Base-by-base conservation (phyloP, 2,113 vertebrate genomes). In the Rhinogobius similis region DNA sequence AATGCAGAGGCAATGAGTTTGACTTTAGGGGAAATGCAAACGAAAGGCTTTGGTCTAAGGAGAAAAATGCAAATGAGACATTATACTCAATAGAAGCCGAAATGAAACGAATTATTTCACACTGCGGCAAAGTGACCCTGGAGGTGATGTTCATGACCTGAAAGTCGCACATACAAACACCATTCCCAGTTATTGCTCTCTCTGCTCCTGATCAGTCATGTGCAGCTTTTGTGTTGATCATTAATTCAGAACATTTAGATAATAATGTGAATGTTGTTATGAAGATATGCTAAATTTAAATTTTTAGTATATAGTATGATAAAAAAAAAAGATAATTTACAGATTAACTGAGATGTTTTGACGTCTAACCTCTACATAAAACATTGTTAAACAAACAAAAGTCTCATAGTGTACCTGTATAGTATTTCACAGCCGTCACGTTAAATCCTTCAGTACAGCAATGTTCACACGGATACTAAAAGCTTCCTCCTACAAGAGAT, bases 11-110 rank as follows among this genome's bases (percentile, higher is more conserved):
- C n/a, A 44, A 80, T 75, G 66, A 36, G 69, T 85, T 80, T 68
- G 55, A 77, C 67, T 83, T 74, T 21, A 67, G 55, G 72, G 4
- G 59, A 71, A 68, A 82, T 69, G 81, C 65, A 76, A 74, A 84
- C 74, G 4, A 71, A 69, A n/a, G 13, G 3, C 50, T 67, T 81
- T 71, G 55, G 56, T 82, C 81, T 62, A 43, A 78, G 68, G 79
- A 62, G 66, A 27, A 78, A 80, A 72, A 82, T 87, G 85, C 70
- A 87, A 82, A 85, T 70, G 70, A 85, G 68, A 79, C 77, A 66
- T 50, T 70, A 73, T 44, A 58, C 70, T 73, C 74, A 32, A 70
- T 20, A 66, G 76, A 82, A 66, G 62, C 75, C 81, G 65, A 77
- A 80, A 82, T 67, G 44, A 78, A 80, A 82, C 59, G 27, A 78